Evolutionary conservation across 2,797 vertebrate genomes (phyloP).

Genomic region (Sebastes diploproa): DNA sequence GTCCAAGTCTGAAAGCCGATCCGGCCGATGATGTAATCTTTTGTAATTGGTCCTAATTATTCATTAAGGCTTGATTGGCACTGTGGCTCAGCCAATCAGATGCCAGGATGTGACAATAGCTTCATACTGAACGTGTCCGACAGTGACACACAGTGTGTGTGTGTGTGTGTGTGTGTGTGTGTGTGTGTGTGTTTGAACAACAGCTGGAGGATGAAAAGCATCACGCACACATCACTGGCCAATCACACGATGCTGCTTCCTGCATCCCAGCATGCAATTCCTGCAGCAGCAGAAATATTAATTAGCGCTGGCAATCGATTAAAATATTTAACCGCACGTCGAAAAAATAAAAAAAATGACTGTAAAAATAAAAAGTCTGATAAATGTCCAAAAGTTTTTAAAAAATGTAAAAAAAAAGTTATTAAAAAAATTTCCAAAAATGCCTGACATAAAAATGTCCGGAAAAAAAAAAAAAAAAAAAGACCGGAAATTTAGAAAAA

Average conservation of each 20-base stretch:
- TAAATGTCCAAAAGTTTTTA: too few relatives aligned
- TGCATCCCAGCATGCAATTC: conserved; percentile 1
- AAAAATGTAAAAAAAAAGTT: too few relatives aligned
- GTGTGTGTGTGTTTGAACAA: neutral
- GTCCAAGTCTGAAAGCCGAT: conserved; percentile 52
- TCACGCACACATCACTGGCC: neutral
- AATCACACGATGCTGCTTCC: neutral
- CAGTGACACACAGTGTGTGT: too few relatives aligned
- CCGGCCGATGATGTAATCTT: conserved; percentile 73
- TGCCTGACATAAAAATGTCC: too few relatives aligned
- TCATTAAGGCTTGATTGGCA: conserved; percentile 63
- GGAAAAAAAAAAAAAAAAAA: too few relatives aligned
- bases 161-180: neutral
- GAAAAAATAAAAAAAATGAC: too few relatives aligned
- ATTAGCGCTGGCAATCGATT: too few relatives aligned
- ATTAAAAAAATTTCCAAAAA: too few relatives aligned
- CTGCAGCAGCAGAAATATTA: neutral
- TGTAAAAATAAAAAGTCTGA: too few relatives aligned
- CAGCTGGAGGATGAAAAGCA: conserved; percentile 7
- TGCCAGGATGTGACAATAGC: conserved; percentile 19
- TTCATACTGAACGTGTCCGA: too few relatives aligned
- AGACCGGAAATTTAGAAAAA: too few relatives aligned
- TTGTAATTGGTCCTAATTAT: conserved; percentile 68
- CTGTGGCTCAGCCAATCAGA: conserved; percentile 64
- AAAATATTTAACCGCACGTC: too few relatives aligned